Evolutionary conservation across 2,113 vertebrate species (phyloP).

Genomic region (Microcebus tavaratra): DNA sequence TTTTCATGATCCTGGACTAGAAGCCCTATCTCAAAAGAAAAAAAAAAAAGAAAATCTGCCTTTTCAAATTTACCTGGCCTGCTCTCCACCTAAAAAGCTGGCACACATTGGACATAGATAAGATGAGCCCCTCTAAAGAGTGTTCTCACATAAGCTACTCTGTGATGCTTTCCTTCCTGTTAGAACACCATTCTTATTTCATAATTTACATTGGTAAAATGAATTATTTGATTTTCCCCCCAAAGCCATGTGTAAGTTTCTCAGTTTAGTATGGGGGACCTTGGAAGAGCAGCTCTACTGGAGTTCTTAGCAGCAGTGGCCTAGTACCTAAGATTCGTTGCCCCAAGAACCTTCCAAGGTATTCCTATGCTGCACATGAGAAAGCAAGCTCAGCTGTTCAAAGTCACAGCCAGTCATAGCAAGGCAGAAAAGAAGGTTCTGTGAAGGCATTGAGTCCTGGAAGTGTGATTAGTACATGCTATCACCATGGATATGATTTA

Average conservation of each 20-base stretch:
- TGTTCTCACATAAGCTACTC: neutral
- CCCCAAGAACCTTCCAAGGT: neutral
- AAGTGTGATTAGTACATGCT: neutral
- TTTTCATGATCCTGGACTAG: too few relatives aligned
- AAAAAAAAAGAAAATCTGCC: neutral
- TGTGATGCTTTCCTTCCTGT: neutral
- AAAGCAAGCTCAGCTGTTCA: neutral
- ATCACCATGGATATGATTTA: neutral
- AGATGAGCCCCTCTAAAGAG: neutral
- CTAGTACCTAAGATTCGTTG: neutral
- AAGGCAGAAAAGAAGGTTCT: slow-evolving; percentile 5
- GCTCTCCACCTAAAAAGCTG: neutral
- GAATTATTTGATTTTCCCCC: neutral
- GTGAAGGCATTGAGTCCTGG: neutral
- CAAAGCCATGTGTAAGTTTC: neutral
- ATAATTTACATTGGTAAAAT: neutral
- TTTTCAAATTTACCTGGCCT: neutral
- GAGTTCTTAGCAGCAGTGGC: neutral
- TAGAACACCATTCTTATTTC: neutral
- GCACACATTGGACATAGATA: neutral
- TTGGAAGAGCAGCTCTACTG: neutral
- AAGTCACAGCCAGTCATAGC: neutral
- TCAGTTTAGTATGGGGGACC: neutral
- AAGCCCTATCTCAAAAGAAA: too few relatives aligned
- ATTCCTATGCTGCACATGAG: neutral